These are phyloP conservation scores for Cyprinus carpio DNA, from an alignment of 2,113 vertebrate species.

Conservation along the genomic window DNA sequence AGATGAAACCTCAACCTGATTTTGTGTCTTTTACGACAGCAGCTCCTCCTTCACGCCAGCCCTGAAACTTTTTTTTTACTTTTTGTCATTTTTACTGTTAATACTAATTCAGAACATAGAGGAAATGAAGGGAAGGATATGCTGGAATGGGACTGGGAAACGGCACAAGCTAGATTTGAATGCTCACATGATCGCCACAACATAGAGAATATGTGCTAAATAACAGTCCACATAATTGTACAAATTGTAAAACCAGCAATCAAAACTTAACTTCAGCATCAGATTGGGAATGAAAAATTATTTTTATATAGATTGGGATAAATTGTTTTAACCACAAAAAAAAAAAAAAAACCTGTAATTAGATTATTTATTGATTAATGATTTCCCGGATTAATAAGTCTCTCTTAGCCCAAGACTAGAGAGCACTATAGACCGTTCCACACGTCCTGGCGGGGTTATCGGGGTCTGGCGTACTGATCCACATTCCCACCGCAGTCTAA, in stretches of 20 bases:
- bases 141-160: background rate
- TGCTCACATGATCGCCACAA: too few species aligned
- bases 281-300: too few species aligned
- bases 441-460: constrained; percentile 66
- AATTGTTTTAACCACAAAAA: background rate
- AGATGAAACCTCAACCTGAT: constrained; percentile 62
- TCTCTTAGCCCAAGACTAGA: background rate
- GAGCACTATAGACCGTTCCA: constrained; percentile 62
- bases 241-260: too few species aligned
- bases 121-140: background rate
- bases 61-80: background rate
- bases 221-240: background rate
- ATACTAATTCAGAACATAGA: background rate
- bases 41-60: constrained; percentile 31
- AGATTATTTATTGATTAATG: background rate
- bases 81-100: background rate
- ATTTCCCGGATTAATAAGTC: background rate
- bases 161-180: too few species aligned
- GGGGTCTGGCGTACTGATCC: constrained; percentile 64
- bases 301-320: background rate
- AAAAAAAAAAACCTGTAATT: background rate
- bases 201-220: background rate
- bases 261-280: background rate
- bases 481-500: constrained; percentile 67
- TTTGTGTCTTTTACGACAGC: constrained; percentile 53